Evolutionary conservation across 1,140 invertebrate species (phyloP), one percentile per base, ranked within the genome.

Genomic region (Ditylenchus dipsaci): DNA sequence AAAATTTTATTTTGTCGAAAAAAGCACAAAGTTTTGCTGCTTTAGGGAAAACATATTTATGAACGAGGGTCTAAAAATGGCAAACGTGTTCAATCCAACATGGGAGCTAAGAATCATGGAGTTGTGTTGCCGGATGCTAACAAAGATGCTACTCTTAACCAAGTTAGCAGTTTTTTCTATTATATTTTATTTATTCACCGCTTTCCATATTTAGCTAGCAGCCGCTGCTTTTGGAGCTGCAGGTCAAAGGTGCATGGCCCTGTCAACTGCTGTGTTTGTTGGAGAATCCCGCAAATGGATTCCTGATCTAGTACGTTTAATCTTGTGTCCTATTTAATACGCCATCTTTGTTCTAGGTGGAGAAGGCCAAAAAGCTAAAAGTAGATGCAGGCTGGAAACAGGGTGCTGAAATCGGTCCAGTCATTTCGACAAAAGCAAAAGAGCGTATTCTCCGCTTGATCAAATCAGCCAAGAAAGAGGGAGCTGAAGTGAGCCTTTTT

Each of bases 41-140:
- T 84, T 59, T 76, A 90, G 89, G 95, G 95, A 33, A 90, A 91
- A 84, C 91, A 98, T 80, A 98, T 99, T 79, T 98, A 97, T 84
- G 89, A 91, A 76, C 86, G 91, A 75, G 93, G 92, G 58, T 90
- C 89, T 11, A 88, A 88, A 76, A 89, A 89, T 82, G 93, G 95
- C 15, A 99, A 99, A 84, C 88, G 95, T 53, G 93, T 98, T 0
- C 95, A 99, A 84, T 91, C 91, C 58, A 97, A 98, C 83, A 94
- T 97, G 91, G 95, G 95, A 23, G 95, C 96, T 0, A 98, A 99
- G 85, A 98, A 99, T 84, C 96, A 99, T 84, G 95, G 95, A 65
- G 89, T 99, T 8, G 88, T 98, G 43, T 88, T 98, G 87, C 90
- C 93, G 19, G 95, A 99, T 86, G 95, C 95, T 15, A 95, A 97